These are phyloP conservation scores for Nomada fabriciana DNA, from an alignment of 2,888 invertebrate species.

Conservation along the genomic window DNA sequence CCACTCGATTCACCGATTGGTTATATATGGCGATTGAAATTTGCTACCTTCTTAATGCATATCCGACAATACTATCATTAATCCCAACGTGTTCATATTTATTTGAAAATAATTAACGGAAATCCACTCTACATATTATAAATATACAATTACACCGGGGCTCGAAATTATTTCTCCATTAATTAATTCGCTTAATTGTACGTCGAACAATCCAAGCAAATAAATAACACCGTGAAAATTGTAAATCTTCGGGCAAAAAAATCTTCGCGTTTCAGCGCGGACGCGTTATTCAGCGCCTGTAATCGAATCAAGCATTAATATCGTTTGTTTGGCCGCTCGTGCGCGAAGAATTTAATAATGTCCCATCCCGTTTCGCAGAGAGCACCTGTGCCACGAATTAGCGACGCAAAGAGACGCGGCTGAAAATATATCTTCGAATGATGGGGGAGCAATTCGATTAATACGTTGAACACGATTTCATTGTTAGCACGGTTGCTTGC, in stretches of 20 bases:
- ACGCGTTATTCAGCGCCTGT: not conserved
- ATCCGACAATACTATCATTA: not conserved
- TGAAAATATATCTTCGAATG: constrained; percentile 31
- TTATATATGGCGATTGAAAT: not conserved
- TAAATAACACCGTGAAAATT: not conserved
- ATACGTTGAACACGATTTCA: not conserved
- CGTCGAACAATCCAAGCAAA: not conserved
- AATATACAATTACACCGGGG: too few species aligned
- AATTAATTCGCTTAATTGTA: not conserved
- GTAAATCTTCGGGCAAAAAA: not conserved
- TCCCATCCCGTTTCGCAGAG: constrained; percentile 5
- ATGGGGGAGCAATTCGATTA: not conserved
- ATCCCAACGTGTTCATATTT: not conserved
- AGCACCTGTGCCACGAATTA: constrained; percentile 19
- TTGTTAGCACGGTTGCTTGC: constrained; percentile 14
- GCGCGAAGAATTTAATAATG: constrained; percentile 50
- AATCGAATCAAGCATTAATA: constrained; percentile 27
- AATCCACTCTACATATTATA: not conserved
- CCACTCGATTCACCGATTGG: too few species aligned
- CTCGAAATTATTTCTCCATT: not conserved
- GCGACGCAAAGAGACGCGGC: not conserved
- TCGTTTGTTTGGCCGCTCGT: constrained; percentile 28
- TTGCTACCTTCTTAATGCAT: too few species aligned
- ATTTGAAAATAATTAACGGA: not conserved
- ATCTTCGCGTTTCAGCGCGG: not conserved